These are phyloP conservation scores for Penelope pileata DNA, from an alignment of 2,113 vertebrate species.

Conservation along the genomic window DNA sequence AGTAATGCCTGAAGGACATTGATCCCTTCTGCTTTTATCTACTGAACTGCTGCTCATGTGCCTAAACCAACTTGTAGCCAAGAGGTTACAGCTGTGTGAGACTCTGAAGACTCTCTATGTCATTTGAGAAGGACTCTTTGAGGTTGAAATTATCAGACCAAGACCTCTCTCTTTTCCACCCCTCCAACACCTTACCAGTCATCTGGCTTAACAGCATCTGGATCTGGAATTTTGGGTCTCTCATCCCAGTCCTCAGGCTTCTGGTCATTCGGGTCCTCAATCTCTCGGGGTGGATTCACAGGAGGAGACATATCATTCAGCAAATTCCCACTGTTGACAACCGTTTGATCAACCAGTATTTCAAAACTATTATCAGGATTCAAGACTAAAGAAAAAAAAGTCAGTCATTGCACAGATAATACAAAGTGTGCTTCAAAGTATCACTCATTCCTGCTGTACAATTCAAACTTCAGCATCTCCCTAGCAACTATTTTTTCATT, in stretches of 20 bases:
- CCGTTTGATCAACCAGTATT: conserved; percentile 90
- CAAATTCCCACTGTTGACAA: conserved; percentile 93
- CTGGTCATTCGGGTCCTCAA: conserved; percentile 94
- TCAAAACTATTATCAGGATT: conserved; percentile 97
- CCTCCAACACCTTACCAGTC: conserved; percentile 85
- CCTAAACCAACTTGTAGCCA: not conserved
- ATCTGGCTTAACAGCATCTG: conserved; percentile 92
- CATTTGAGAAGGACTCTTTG: not conserved
- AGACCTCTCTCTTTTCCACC: not conserved
- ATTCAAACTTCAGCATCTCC: not conserved
- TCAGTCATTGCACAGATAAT: not conserved
- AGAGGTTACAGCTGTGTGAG: not conserved
- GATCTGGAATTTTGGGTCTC: conserved; percentile 95
- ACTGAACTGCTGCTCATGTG: not conserved
- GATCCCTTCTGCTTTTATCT: not conserved
- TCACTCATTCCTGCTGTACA: not conserved
- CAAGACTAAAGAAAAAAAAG: conserved; percentile 80
- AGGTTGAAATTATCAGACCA: not conserved
- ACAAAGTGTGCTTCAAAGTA: not conserved
- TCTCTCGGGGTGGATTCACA: conserved; percentile 92
- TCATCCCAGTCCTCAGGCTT: conserved; percentile 99
- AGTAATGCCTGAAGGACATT: not conserved
- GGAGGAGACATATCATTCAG: conserved; percentile 91
- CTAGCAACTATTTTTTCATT: not conserved
- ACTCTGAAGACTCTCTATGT: not conserved